These are phyloP conservation scores for Rotaria sp. DNA, from an alignment of 2,888 invertebrate genomes.

Conservation along the genomic window DNA sequence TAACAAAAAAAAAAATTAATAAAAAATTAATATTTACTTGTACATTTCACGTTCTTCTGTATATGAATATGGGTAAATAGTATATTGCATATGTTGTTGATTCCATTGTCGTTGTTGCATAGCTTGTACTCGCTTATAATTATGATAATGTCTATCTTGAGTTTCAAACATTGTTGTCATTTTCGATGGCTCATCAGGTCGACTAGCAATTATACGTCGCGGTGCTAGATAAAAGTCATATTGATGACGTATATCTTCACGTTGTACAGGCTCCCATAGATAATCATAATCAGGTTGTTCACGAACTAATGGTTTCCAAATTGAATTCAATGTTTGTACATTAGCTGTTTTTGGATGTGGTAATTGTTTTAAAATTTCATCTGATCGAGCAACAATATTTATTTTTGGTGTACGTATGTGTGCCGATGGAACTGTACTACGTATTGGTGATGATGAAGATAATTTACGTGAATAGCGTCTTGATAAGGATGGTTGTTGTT, in stretches of 20 bases:
- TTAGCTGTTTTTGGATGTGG: not conserved
- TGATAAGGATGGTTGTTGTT: no score
- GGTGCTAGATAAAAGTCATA: not conserved
- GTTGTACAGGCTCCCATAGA: slow-evolving; percentile 1
- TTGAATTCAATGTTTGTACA: not conserved
- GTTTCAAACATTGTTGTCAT: slow-evolving; percentile 36
- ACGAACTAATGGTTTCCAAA: not conserved
- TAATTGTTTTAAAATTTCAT: not conserved
- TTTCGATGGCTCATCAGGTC: slow-evolving; percentile 28
- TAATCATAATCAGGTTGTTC: slow-evolving; percentile 23
- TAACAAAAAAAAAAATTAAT: not conserved
- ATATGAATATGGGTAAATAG: slow-evolving; percentile 34
- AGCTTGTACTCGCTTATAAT: slow-evolving; percentile 33
- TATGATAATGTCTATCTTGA: slow-evolving; percentile 37
- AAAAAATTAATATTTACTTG: slow-evolving; percentile 31
- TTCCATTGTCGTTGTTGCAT: slow-evolving; percentile 37
- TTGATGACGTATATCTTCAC: slow-evolving; percentile 14
- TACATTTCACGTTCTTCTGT: slow-evolving; percentile 37
- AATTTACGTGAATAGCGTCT: not conserved
- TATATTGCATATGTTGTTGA: slow-evolving; percentile 32
- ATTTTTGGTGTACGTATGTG: not conserved
- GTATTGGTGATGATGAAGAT: not conserved
- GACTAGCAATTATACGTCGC: not conserved
- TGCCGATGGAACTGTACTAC: not conserved
- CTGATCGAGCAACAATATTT: not conserved